Conservation (phyloP, 2,888 invertebrate species). For the Crematogaster levior region DNA sequence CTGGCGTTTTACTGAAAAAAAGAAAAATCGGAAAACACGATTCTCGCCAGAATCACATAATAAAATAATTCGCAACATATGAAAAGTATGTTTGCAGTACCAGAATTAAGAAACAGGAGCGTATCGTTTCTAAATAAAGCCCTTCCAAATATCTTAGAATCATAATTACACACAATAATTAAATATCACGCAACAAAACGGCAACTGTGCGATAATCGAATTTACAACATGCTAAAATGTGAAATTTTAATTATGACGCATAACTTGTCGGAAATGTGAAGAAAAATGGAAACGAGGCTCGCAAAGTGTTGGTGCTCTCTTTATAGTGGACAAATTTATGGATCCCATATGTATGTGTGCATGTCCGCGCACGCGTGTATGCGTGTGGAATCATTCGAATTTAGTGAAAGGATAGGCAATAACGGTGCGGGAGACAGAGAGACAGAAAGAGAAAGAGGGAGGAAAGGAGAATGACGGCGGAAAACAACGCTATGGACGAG, state of each 20-base stretch:
- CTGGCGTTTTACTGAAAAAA: background rate
- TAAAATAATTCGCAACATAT: background rate
- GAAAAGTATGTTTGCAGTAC: background rate
- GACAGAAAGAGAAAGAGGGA: background rate
- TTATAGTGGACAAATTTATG: conserved; percentile 51
- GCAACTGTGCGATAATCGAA: background rate
- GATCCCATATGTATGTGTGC: background rate
- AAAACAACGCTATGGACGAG: conserved; percentile 66
- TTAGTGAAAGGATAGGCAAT: conserved; percentile 59
- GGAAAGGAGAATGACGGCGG: conserved; percentile 46
- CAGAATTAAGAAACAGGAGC: background rate
- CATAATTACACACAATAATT: background rate
- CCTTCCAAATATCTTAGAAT: background rate
- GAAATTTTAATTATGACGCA: background rate
- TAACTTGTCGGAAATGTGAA: conserved; percentile 4
- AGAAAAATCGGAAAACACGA: background rate
- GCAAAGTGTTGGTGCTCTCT: conserved; percentile 35
- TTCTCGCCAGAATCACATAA: background rate
- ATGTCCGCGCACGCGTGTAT: conserved; percentile 10
- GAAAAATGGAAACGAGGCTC: conserved; percentile 32
- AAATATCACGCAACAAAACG: background rate
- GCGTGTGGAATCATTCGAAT: conserved; percentile 48
- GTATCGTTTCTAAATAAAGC: background rate
- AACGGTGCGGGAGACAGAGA: conserved; percentile 13
- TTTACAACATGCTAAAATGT: background rate